Evolutionary conservation across 2,113 vertebrate species (phyloP).

Genomic region (Prinia subflava): DNA sequence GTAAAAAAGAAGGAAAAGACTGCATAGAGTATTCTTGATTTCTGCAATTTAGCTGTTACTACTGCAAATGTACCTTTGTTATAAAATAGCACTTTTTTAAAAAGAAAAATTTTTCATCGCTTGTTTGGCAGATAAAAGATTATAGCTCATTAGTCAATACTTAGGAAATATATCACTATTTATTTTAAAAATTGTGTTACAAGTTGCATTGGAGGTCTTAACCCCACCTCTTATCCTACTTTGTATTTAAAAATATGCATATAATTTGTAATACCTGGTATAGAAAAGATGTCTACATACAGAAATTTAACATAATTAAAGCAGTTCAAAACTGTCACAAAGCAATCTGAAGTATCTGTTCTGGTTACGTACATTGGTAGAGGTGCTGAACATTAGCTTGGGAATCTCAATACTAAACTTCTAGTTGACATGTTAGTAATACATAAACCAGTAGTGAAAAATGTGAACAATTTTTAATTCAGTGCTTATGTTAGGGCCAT

Average conservation of each 20-base stretch:
- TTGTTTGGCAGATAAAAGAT: neutral
- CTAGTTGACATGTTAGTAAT: neutral
- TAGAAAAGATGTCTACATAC: neutral
- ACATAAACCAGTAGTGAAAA: neutral
- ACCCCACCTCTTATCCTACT: neutral
- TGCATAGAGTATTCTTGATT: neutral
- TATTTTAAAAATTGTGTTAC: neutral
- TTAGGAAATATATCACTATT: neutral
- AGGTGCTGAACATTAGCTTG: neutral
- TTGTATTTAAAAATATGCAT: neutral
- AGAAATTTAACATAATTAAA: neutral
- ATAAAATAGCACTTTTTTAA: neutral
- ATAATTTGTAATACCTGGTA: neutral
- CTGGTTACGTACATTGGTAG: neutral
- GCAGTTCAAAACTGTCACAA: neutral
- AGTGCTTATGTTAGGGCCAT: neutral
- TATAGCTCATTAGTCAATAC: neutral
- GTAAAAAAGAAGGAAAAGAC: neutral
- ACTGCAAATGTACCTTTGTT: neutral
- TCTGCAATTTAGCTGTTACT: neutral
- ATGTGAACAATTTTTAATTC: neutral
- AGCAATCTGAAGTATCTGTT: accelerated
- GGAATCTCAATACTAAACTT: neutral
- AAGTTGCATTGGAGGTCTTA: neutral
- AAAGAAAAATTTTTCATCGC: neutral